These are phyloP conservation scores for Australoheros facetus DNA, from an alignment of 2,797 vertebrate species.

Conservation along the genomic window DNA sequence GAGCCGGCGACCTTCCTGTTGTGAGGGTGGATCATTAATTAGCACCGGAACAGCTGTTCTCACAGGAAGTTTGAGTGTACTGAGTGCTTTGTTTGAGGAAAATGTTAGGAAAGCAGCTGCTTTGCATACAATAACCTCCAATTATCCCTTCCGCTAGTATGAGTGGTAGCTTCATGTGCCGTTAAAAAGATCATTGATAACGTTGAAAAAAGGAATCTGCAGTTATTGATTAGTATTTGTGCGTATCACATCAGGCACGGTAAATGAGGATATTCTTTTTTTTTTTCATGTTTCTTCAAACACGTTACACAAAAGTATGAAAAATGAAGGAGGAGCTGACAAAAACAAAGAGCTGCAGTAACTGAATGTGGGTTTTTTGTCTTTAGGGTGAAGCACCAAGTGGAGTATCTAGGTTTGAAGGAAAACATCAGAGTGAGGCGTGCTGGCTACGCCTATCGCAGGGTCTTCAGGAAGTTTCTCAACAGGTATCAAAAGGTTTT, in stretches of 20 bases:
- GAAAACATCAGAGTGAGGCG: conserved; percentile 97
- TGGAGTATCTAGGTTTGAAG: conserved; percentile 96
- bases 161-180: not conserved
- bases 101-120: conserved; percentile 39
- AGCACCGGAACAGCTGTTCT: conserved; percentile 67
- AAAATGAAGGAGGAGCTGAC: not conserved
- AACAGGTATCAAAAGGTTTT: conserved; percentile 84
- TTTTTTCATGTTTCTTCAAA: too few relatives aligned
- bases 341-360: not conserved
- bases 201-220: not conserved
- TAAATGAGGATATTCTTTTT: not conserved
- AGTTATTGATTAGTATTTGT: not conserved
- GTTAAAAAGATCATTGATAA: not conserved
- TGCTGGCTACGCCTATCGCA: conserved; percentile 96
- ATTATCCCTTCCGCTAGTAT: conserved; percentile 24
- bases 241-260: too few relatives aligned
- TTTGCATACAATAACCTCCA: conserved; percentile 61
- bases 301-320: not conserved
- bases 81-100: conserved; percentile 59
- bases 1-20: conserved; percentile 79
- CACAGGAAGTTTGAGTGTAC: conserved; percentile 71
- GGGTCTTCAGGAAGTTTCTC: conserved; percentile 94
- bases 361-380: not conserved
- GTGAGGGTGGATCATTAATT: conserved; percentile 74
- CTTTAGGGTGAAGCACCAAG: conserved; percentile 95